A percentile compares a stretch with the other conserved stretches of the same genome.
These are phyloP conservation scores for Gonioctena quinquepunctata DNA, from an alignment of 1,140 invertebrate species.

Conservation along the genomic window DNA sequence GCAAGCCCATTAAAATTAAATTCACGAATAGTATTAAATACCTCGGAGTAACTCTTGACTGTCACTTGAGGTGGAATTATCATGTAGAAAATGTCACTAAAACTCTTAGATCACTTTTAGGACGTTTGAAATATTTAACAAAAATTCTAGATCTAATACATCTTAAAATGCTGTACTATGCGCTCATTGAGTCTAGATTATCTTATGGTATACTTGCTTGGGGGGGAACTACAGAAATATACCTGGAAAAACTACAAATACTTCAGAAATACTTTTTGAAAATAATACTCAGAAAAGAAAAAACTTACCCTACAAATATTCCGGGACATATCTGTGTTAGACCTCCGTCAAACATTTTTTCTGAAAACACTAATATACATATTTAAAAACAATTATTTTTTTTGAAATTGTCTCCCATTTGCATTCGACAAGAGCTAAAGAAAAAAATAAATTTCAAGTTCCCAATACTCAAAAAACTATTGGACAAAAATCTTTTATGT, in stretches of 20 bases:
- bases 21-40: neutral
- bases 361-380: neutral
- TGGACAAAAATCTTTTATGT: too few relatives aligned
- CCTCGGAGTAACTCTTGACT: neutral
- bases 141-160: neutral
- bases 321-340: neutral
- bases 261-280: neutral
- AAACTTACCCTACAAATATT: neutral
- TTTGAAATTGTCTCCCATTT: too few relatives aligned
- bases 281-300: neutral
- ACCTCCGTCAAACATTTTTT: neutral
- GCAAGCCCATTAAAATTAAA: neutral
- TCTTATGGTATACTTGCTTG: neutral
- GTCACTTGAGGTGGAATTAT: neutral
- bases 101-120: neutral
- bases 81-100: neutral
- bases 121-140: neutral
- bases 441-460: too few relatives aligned
- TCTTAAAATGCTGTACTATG: neutral
- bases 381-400: neutral
- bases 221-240: neutral
- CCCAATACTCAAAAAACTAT: too few relatives aligned
- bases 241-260: neutral
- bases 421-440: too few relatives aligned
- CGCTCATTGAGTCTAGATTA: neutral